These are phyloP conservation scores for Phocides pigmalion DNA, from an alignment of 1,140 invertebrate genomes.

Conservation along the genomic window DNA sequence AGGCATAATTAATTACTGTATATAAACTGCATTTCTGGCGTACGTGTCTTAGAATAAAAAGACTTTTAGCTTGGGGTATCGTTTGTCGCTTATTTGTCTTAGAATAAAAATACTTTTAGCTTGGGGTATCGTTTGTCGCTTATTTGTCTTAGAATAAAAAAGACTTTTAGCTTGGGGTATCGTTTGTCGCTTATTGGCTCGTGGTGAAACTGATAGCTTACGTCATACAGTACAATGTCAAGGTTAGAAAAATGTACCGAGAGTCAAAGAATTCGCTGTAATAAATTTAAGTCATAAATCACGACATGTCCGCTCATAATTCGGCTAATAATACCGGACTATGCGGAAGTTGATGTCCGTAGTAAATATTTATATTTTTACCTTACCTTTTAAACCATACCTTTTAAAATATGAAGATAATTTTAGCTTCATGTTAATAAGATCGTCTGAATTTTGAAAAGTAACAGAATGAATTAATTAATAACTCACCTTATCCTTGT, in stretches of 20 bases:
- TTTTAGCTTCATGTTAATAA: neutral
- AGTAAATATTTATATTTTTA: conserved; percentile 1
- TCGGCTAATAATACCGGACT: conserved; percentile 10
- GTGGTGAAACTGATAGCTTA: conserved; percentile 3
- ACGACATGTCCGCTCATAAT: conserved; percentile 10
- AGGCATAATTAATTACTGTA: too few relatives aligned
- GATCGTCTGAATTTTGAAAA: neutral
- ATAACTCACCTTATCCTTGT: too few relatives aligned
- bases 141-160: too few relatives aligned
- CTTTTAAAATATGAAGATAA: neutral
- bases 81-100: too few relatives aligned
- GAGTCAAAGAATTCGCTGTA: conserved; percentile 27
- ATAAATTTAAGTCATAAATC: conserved; percentile 30
- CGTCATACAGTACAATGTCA: conserved; percentile 25
- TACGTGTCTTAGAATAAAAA: too few relatives aligned
- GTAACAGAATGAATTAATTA: neutral
- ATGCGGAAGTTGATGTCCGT: conserved; percentile 5
- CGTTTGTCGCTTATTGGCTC: neutral
- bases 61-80: too few relatives aligned
- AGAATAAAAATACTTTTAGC: too few relatives aligned
- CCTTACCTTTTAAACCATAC: too few relatives aligned
- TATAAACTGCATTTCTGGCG: too few relatives aligned
- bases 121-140: too few relatives aligned
- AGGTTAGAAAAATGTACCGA: conserved; percentile 28
- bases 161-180: too few relatives aligned